phyloP scores from a whole-genome alignment of 2,888 invertebrate genomes.

The Arrhopalites spinosus region DNA sequence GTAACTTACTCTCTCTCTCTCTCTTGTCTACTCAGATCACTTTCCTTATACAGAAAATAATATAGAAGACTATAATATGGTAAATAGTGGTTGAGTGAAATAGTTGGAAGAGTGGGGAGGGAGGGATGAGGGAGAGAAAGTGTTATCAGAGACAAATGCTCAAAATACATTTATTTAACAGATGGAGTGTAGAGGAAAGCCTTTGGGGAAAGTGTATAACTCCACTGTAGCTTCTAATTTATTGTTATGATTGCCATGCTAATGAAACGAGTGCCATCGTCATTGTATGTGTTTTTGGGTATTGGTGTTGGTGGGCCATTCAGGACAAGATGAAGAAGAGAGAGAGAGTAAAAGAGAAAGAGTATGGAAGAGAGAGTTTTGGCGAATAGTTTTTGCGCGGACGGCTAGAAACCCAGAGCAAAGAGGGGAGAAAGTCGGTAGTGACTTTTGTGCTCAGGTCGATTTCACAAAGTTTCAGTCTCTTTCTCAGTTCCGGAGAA shows the following conservation, averaged over 20 bases:
- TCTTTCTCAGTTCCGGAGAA: constrained; percentile 33
- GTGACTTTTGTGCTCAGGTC: constrained; percentile 33
- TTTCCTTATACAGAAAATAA: no score
- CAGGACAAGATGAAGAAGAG: constrained; percentile 4
- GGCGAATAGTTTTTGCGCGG: neutral
- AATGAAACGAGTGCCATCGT: constrained; percentile 38
- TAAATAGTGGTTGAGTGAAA: no score
- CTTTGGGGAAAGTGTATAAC: constrained; percentile 27
- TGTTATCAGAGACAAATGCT: constrained; percentile 36
- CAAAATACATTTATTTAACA: constrained; percentile 29
- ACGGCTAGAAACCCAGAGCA: constrained; percentile 4
- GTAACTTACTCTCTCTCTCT: neutral
- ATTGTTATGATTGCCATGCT: constrained; percentile 42
- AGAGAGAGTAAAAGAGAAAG: neutral
- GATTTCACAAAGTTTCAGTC: constrained; percentile 32
- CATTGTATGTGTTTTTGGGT: constrained; percentile 29
- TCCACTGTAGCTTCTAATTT: constrained; percentile 35
- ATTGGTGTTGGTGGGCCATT: constrained; percentile 30
- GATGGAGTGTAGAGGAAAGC: constrained; percentile 18
- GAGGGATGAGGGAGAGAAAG: neutral
- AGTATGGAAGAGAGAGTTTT: neutral
- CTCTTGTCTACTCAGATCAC: no score
- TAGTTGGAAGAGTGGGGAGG: neutral
- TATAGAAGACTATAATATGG: no score
- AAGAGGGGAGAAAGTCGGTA: neutral